Percentiles rank a stretch among this genome's conserved stretches.
phyloP scores from a whole-genome alignment of 2,113 vertebrate genomes.

The pig (Sus scrofa) region DNA sequence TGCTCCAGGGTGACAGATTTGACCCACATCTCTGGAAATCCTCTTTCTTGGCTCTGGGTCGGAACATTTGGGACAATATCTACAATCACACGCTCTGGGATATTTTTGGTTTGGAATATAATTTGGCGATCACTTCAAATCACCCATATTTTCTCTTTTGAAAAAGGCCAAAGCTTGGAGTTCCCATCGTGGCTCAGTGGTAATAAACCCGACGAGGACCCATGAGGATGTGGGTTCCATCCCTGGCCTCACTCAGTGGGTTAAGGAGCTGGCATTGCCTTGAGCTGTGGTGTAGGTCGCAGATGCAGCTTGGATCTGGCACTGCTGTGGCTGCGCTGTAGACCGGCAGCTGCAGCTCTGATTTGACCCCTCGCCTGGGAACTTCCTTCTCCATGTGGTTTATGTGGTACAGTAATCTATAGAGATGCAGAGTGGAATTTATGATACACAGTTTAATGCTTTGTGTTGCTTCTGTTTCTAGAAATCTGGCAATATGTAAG shows the following conservation, averaged over 20 bases:
- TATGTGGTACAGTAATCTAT: neutral
- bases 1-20: neutral
- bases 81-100: neutral
- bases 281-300: no score
- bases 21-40: neutral
- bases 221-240: no score
- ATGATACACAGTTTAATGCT: neutral
- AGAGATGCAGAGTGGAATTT: neutral
- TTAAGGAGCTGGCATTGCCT: no score
- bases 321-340: no score
- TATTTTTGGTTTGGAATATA: conserved; percentile 43
- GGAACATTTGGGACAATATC: neutral
- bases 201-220: no score
- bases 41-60: neutral
- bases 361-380: no score
- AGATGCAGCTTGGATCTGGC: no score
- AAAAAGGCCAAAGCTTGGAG: neutral
- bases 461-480: neutral
- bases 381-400: neutral
- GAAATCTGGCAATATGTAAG: neutral
- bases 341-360: no score
- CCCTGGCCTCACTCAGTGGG: no score
- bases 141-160: conserved; percentile 13
- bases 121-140: neutral
- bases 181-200: no score